These are phyloP conservation scores for Mactromeris polynyma DNA, from an alignment of 2,888 invertebrate genomes.

Conservation along the genomic window DNA sequence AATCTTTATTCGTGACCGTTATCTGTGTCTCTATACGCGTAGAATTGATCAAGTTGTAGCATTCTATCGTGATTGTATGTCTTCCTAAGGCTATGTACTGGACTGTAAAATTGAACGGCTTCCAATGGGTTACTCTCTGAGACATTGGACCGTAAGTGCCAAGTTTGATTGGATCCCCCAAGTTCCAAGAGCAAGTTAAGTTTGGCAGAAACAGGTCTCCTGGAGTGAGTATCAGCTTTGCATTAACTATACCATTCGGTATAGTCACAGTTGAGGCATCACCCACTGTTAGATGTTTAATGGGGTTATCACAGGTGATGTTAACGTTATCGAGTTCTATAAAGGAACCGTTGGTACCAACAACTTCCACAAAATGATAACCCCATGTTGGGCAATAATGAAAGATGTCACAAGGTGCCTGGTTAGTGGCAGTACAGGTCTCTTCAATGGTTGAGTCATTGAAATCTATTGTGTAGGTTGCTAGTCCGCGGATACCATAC, in stretches of 20 bases:
- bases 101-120: constrained; percentile 58
- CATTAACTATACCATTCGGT: constrained; percentile 55
- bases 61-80: constrained; percentile 58
- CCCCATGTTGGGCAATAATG: constrained; percentile 62
- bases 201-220: constrained; percentile 52
- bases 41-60: constrained; percentile 65
- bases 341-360: constrained; percentile 59
- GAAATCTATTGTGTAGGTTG: constrained; percentile 53
- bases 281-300: constrained; percentile 44
- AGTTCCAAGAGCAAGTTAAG: constrained; percentile 51
- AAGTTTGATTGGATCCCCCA: constrained; percentile 63
- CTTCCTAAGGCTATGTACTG: constrained; percentile 70
- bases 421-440: constrained; percentile 30
- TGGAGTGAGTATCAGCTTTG: constrained; percentile 42
- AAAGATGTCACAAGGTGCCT: constrained; percentile 45
- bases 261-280: constrained; percentile 45
- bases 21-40: constrained; percentile 37
- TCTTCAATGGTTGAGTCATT: constrained; percentile 44
- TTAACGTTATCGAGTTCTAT: constrained; percentile 58
- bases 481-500: constrained; percentile 60
- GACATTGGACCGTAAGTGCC: constrained; percentile 16
- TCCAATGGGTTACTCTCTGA: constrained; percentile 58
- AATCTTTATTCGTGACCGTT: constrained; percentile 60
- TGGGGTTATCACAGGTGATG: constrained; percentile 67
- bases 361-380: constrained; percentile 42